phyloP scores from a whole-genome alignment of 2,888 invertebrate species.

The Bombylius discolor region DNA sequence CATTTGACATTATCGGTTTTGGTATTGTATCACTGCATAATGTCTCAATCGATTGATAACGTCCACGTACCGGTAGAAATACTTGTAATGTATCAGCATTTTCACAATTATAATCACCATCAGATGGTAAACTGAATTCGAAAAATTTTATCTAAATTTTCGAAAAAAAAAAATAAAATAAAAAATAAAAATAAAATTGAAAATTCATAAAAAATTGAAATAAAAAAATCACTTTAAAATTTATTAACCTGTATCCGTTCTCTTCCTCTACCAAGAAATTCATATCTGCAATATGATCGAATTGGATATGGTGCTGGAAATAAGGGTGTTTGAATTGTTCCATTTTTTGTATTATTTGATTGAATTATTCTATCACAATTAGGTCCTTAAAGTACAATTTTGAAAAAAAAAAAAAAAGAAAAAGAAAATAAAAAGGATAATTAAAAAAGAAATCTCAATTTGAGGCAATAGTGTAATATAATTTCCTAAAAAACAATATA shows the following conservation, averaged over 20 bases:
- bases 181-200: not conserved
- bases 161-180: not conserved
- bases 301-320: constrained; percentile 73
- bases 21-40: constrained; percentile 76
- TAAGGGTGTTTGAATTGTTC: constrained; percentile 71
- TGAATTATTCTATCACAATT: constrained; percentile 65
- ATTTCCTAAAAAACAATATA: too few species aligned
- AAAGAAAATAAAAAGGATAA: too few species aligned
- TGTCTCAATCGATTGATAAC: constrained; percentile 73
- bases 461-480: too few species aligned
- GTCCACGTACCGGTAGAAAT: constrained; percentile 67
- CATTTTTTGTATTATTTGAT: constrained; percentile 69
- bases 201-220: not conserved
- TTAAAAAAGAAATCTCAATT: too few species aligned
- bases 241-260: constrained; percentile 67
- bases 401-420: too few species aligned
- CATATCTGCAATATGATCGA: constrained; percentile 73
- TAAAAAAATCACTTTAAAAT: not conserved
- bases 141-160: constrained; percentile 28
- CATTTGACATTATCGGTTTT: constrained; percentile 85
- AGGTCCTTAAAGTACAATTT: constrained; percentile 46
- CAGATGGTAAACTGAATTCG: constrained; percentile 32
- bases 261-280: constrained; percentile 74
- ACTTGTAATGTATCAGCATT: constrained; percentile 35
- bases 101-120: constrained; percentile 26